phyloP scores from a whole-genome alignment of 2,113 vertebrate genomes.

The Ptyas mucosa region DNA sequence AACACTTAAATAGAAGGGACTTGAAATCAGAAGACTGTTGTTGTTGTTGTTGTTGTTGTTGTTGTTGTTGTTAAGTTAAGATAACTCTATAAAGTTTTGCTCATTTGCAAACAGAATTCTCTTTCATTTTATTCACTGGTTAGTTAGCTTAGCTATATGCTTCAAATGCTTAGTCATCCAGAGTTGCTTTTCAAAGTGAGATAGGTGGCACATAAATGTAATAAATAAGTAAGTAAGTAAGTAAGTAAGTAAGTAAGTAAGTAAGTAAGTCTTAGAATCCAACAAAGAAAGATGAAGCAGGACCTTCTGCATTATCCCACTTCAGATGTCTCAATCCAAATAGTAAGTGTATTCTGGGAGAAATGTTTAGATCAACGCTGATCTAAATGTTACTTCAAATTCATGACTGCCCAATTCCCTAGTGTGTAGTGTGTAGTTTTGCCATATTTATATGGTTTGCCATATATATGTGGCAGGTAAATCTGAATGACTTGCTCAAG shows the following conservation, averaged over 20 bases:
- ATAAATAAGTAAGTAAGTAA: neutral
- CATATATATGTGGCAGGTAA: neutral
- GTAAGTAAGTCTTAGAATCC: neutral
- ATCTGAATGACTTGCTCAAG: neutral
- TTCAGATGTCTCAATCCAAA: fast-evolving
- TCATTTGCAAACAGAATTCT: conserved; percentile 26
- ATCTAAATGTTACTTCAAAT: neutral
- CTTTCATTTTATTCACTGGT: neutral
- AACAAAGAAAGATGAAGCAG: neutral
- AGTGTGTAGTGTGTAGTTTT: neutral
- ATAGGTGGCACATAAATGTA: neutral
- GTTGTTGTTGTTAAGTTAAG: neutral
- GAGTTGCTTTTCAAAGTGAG: neutral
- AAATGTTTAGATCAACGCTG: neutral
- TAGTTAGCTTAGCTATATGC: neutral
- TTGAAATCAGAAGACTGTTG: conserved; percentile 41
- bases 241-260: too few relatives aligned
- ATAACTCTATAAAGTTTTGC: conserved; percentile 40
- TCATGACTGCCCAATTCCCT: neutral
- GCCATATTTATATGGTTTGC: neutral
- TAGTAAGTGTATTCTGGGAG: neutral
- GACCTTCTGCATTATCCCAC: neutral
- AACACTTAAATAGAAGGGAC: conserved; percentile 40
- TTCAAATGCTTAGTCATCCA: neutral
- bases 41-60: too few relatives aligned